Percentiles rank a stretch among this genome's conserved stretches.
phyloP scores from a whole-genome alignment of 2,888 invertebrate genomes.

The Nebria brevicollis region DNA sequence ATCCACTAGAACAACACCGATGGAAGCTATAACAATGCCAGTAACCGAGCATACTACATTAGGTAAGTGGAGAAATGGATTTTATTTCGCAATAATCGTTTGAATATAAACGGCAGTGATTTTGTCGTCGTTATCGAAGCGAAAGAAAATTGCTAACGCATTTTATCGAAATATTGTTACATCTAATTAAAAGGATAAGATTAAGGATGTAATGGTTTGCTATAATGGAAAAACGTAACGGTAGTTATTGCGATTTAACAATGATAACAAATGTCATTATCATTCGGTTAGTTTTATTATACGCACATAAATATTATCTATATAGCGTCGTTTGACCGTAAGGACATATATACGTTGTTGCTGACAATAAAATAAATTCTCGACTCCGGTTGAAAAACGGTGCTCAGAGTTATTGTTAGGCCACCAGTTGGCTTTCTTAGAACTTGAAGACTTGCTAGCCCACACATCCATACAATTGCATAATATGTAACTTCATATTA shows the following conservation, averaged over 20 bases:
- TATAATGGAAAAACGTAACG: constrained; percentile 24
- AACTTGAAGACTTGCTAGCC: constrained; percentile 7
- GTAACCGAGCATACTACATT: constrained; percentile 53
- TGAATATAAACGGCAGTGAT: background rate
- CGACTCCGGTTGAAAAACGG: constrained; percentile 24
- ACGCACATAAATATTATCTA: constrained; percentile 37
- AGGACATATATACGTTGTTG: constrained; percentile 19
- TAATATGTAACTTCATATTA: too few relatives aligned
- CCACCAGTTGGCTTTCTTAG: constrained; percentile 33
- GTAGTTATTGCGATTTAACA: constrained; percentile 34
- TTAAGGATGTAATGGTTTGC: too few relatives aligned
- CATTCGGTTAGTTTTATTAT: constrained; percentile 27
- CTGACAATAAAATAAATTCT: constrained; percentile 28
- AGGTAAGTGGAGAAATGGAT: constrained; percentile 27
- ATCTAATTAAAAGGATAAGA: too few relatives aligned
- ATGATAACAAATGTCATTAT: constrained; percentile 21
- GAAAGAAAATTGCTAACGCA: background rate
- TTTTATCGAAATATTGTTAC: background rate
- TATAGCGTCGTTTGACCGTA: constrained; percentile 8
- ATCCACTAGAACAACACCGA: constrained; percentile 63
- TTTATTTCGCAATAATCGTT: background rate
- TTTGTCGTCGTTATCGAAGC: background rate
- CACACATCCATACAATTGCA: background rate
- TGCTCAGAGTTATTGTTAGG: constrained; percentile 11
- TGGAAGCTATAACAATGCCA: constrained; percentile 62